Percentiles rank a stretch among this genome's conserved stretches.
These are phyloP conservation scores for Conchocele bisecta DNA, from an alignment of 2,888 invertebrate species.

Conservation along the genomic window DNA sequence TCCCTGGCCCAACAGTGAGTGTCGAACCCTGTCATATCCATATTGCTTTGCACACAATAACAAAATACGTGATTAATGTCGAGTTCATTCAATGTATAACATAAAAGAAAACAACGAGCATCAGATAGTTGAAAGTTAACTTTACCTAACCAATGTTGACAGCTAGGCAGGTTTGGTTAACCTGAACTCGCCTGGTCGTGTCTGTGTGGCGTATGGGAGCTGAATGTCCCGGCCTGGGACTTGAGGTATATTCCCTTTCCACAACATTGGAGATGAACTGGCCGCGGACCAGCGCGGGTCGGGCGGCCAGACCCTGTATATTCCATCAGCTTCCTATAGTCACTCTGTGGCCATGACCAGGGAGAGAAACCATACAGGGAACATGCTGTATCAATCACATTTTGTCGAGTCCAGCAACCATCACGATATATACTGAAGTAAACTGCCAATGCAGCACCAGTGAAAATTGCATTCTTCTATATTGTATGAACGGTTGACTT, in stretches of 20 bases:
- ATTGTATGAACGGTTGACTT: no score
- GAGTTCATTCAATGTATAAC: no score
- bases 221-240: conserved; percentile 62
- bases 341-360: conserved; percentile 21
- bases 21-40: no score
- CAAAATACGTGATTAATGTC: no score
- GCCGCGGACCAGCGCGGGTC: conserved; percentile 50
- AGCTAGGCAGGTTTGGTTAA: conserved; percentile 16
- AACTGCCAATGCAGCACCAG: background rate
- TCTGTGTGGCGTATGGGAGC: conserved; percentile 62
- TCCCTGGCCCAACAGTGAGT: no score
- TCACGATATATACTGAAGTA: no score
- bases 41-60: no score
- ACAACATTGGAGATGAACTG: conserved; percentile 71
- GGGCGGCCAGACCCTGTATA: conserved; percentile 67
- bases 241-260: conserved; percentile 72
- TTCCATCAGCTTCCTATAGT: conserved; percentile 71
- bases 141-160: conserved; percentile 31
- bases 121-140: no score
- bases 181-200: conserved; percentile 24
- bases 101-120: no score
- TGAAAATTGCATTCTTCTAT: no score
- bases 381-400: no score
- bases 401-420: no score
- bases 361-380: conserved; percentile 39